Conservation (phyloP, 1,140 invertebrate species). For the Drosophila sulfurigaster region DNA sequence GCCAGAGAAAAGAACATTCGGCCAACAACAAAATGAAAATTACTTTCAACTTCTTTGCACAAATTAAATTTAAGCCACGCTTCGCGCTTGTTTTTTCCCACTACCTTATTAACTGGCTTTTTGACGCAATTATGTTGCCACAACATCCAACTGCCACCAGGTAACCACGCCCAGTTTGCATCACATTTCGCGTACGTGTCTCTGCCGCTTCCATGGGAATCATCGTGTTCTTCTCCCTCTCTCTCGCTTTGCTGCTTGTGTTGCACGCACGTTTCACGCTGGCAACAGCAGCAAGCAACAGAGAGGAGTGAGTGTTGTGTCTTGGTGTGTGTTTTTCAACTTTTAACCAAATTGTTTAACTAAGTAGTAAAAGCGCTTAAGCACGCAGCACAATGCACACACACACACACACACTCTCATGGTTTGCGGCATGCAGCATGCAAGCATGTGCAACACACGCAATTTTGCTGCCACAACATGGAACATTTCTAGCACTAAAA, state of each 20-base stretch:
- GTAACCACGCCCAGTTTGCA: constrained; percentile 33
- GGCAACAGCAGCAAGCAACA: constrained; percentile 21
- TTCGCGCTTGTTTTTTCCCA: constrained; percentile 46
- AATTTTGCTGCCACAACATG: background rate
- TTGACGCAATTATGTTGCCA: constrained; percentile 70
- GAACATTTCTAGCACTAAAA: constrained; percentile 4
- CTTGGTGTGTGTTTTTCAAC: constrained; percentile 57
- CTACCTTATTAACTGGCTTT: constrained; percentile 75
- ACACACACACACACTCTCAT: background rate
- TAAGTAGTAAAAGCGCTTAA: constrained; percentile 75
- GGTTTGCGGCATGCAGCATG: background rate
- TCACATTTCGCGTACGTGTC: constrained; percentile 55
- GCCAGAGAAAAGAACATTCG: constrained; percentile 13
- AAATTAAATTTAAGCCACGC: constrained; percentile 62
- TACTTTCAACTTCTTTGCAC: constrained; percentile 31
- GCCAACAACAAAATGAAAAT: constrained; percentile 16
- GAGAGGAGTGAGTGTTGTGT: constrained; percentile 6
- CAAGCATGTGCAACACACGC: background rate
- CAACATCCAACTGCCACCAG: constrained; percentile 10
- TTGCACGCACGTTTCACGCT: constrained; percentile 67
- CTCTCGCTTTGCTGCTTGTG: constrained; percentile 22
- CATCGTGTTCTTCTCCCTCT: constrained; percentile 27
- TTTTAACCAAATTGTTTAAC: constrained; percentile 81
- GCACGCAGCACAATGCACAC: constrained; percentile 56
- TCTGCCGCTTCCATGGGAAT: constrained; percentile 41